Conservation (phyloP, 2,797 vertebrate genomes). For the Hydrocynus forskahlii region DNA sequence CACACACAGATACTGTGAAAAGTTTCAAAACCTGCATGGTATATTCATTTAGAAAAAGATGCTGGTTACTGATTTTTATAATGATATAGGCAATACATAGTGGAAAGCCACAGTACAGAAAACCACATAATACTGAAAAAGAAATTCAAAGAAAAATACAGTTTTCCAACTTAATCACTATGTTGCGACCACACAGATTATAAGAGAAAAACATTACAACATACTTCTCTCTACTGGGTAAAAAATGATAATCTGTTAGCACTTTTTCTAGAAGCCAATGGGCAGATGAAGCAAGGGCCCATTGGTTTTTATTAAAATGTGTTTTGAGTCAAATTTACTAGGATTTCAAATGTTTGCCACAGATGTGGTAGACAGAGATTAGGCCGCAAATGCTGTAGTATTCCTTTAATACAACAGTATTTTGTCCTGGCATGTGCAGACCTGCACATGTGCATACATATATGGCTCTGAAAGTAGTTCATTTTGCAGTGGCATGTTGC, state of each 20-base stretch:
- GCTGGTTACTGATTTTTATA: constrained; percentile 28
- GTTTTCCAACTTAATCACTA: not conserved
- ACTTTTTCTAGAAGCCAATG: not conserved
- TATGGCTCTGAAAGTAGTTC: constrained; percentile 61
- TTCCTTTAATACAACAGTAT: not conserved
- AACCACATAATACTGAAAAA: constrained; percentile 41
- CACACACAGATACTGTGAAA: not conserved
- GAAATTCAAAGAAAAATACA: not conserved
- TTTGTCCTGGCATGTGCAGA: not conserved
- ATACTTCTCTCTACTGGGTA: no score
- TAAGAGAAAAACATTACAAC: not conserved
- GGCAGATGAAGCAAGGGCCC: not conserved
- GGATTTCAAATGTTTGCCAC: no score
- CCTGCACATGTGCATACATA: constrained; percentile 51
- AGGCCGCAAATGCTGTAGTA: not conserved
- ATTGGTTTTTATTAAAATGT: no score
- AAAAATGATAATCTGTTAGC: no score
- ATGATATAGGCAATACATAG: constrained; percentile 36
- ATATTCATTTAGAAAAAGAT: constrained; percentile 14
- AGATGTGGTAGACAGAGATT: not conserved
- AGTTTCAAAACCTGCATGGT: constrained; percentile 31
- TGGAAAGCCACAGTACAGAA: constrained; percentile 29
- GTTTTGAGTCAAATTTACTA: no score
- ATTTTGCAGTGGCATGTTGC: constrained; percentile 2
- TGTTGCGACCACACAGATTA: not conserved